phyloP scores from a whole-genome alignment of 2,113 vertebrate genomes.

The Melanerpes formicivorus region DNA sequence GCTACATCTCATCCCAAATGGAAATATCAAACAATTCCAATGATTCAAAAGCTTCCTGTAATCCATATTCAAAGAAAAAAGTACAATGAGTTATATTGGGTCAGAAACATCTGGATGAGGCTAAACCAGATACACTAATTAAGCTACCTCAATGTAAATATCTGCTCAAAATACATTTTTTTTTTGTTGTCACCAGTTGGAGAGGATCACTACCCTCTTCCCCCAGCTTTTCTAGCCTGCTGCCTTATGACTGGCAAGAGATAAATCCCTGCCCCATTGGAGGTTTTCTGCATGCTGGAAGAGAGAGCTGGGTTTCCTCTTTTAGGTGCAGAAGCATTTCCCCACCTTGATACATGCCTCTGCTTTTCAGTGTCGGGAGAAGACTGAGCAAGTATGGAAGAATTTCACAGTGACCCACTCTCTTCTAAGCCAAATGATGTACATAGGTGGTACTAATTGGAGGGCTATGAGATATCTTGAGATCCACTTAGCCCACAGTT shows the following conservation, averaged over 20 bases:
- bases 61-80: background rate
- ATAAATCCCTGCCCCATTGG: background rate
- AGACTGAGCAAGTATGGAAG: background rate
- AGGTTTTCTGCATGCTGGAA: background rate
- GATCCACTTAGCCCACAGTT: background rate
- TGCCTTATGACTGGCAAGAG: rapidly evolving
- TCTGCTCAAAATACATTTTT: background rate
- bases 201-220: background rate
- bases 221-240: background rate
- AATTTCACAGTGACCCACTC: background rate
- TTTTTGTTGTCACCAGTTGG: background rate
- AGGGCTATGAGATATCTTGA: background rate
- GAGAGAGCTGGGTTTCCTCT: background rate
- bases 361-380: background rate
- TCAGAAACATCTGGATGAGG: background rate
- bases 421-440: rapidly evolving
- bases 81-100: rapidly evolving
- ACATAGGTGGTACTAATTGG: background rate
- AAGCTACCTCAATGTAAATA: background rate
- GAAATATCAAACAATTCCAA: background rate
- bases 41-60: background rate
- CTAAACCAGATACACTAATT: background rate
- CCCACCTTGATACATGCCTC: background rate
- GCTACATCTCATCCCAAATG: background rate
- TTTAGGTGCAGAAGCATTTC: background rate